These are phyloP conservation scores for Protophormia terraenovae DNA, from an alignment of 2,888 invertebrate genomes.

Conservation along the genomic window DNA sequence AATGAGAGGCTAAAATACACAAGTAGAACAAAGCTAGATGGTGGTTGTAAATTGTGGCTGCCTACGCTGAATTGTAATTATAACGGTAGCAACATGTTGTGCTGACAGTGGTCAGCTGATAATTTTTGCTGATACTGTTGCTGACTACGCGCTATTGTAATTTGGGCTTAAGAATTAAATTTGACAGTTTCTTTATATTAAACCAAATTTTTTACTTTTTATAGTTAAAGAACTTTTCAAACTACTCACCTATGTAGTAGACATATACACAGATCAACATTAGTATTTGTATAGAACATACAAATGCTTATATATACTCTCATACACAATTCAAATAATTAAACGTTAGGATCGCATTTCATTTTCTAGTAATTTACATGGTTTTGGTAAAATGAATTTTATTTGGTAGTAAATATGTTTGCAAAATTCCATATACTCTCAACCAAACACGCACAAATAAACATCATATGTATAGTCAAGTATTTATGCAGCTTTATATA, in stretches of 20 bases:
- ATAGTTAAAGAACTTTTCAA: neutral
- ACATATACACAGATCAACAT: neutral
- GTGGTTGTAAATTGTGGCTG: too few species aligned
- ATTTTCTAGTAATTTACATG: constrained; percentile 61
- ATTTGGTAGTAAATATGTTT: constrained; percentile 40
- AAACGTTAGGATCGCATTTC: constrained; percentile 49
- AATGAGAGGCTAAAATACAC: too few species aligned
- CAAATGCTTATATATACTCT: neutral
- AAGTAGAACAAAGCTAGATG: too few species aligned
- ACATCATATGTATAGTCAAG: neutral
- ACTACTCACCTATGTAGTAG: neutral
- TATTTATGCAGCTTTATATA: constrained; percentile 27
- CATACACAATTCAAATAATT: constrained; percentile 28
- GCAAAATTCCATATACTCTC: neutral
- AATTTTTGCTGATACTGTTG: too few species aligned
- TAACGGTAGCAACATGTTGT: too few species aligned
- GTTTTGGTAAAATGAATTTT: constrained; percentile 49
- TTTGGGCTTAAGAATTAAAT: too few species aligned
- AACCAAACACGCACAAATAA: neutral
- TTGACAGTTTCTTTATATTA: too few species aligned
- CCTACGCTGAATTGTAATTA: too few species aligned
- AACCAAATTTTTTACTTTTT: too few species aligned
- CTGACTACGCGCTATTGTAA: too few species aligned
- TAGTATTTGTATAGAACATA: neutral
- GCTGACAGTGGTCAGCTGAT: too few species aligned